phyloP scores from a whole-genome alignment of 2,113 vertebrate genomes.

The Fregata magnificens region DNA sequence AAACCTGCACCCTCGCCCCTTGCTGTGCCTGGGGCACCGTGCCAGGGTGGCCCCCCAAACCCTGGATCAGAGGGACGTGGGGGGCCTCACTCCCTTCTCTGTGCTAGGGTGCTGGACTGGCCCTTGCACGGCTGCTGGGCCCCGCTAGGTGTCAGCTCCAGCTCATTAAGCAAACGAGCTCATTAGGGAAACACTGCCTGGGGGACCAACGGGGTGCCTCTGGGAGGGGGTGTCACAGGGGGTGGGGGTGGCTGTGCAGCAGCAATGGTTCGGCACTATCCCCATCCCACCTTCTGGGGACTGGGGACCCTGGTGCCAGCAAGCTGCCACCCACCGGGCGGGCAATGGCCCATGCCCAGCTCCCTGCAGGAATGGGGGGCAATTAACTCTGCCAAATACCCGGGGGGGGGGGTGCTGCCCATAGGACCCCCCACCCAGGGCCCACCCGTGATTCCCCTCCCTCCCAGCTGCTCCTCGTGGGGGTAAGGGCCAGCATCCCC shows the following conservation, averaged over 20 bases:
- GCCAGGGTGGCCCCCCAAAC: no score
- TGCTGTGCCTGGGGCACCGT: fast-evolving
- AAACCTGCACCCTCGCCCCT: not conserved
- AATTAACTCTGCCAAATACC: not conserved
- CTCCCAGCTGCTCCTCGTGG: not conserved
- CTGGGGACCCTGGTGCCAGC: not conserved
- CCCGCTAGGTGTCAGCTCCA: slow-evolving; percentile 21
- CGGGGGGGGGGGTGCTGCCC: fast-evolving
- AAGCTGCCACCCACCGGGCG: not conserved
- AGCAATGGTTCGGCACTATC: not conserved
- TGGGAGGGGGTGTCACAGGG: not conserved
- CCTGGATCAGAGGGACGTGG: fast-evolving
- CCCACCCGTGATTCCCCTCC: not conserved
- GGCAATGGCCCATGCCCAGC: not conserved
- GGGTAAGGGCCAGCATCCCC: not conserved
- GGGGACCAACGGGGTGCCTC: not conserved
- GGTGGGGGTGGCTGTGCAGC: fast-evolving
- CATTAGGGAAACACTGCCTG: not conserved
- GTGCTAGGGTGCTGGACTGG: not conserved
- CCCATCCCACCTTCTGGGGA: not conserved
- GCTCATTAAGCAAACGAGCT: not conserved
- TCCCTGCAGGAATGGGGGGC: not conserved
- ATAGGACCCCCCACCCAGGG: not conserved
- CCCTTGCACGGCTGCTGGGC: not conserved
- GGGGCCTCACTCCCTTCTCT: no score